Evolutionary conservation across 2,888 invertebrate genomes (phyloP).

Genomic region (Eurois occulta): DNA sequence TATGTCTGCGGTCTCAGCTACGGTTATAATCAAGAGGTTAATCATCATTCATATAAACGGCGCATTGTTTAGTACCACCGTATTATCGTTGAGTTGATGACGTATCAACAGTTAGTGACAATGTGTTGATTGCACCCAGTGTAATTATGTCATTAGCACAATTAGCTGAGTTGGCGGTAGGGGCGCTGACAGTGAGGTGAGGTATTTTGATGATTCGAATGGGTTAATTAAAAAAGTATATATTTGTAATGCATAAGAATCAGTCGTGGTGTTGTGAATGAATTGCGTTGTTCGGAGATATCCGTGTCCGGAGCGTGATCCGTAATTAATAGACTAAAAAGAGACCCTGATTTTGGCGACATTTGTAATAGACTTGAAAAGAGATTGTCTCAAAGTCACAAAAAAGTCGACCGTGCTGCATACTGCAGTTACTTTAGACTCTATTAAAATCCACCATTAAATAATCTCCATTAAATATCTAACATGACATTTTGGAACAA

Average conservation of each 20-base stretch:
- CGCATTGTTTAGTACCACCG: conserved; percentile 57
- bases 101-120: conserved; percentile 30
- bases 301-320: background rate
- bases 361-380: background rate
- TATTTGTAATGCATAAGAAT: too few relatives aligned
- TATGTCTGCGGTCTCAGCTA: background rate
- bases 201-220: background rate
- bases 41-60: conserved; percentile 62
- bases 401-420: background rate
- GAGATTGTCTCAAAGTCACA: background rate
- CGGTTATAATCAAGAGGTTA: conserved; percentile 29
- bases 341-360: background rate
- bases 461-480: background rate
- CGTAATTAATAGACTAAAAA: background rate
- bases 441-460: background rate
- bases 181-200: conserved; percentile 1
- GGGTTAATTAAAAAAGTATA: too few relatives aligned
- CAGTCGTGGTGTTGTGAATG: background rate
- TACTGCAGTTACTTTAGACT: background rate
- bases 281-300: background rate
- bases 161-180: background rate
- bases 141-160: conserved; percentile 31
- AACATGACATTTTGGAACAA: background rate
- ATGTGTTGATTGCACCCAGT: conserved; percentile 48
- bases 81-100: conserved; percentile 36